These are phyloP conservation scores for Vimba vimba DNA, from an alignment of 2,113 vertebrate species.

Conservation along the genomic window DNA sequence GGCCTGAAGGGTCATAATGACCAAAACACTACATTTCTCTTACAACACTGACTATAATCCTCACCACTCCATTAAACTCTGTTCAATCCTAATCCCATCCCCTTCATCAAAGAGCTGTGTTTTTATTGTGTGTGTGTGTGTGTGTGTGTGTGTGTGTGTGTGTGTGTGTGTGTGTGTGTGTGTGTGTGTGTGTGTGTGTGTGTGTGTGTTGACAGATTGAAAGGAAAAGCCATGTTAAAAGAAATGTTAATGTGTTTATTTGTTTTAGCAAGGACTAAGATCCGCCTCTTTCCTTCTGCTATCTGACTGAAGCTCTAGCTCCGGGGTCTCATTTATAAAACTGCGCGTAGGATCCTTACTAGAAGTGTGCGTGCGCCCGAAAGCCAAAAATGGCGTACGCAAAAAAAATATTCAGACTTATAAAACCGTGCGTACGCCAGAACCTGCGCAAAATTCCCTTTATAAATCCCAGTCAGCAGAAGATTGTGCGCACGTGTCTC, in stretches of 20 bases:
- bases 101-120: background rate
- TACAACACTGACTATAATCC: background rate
- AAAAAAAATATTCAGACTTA: no score
- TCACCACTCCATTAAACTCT: background rate
- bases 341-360: no score
- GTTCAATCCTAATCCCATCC: background rate
- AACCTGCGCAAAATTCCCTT: no score
- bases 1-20: background rate
- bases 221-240: conserved; percentile 7
- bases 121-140: background rate
- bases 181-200: background rate
- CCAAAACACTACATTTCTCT: background rate
- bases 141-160: background rate
- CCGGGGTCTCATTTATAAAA: no score
- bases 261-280: conserved; percentile 40
- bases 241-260: conserved; percentile 23
- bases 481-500: no score
- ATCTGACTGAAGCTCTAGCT: background rate
- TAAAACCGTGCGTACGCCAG: no score
- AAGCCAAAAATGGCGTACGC: no score
- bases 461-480: no score
- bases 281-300: background rate
- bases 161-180: background rate
- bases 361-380: no score
- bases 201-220: background rate